Evolutionary conservation across 2,888 invertebrate species (phyloP).

Genomic region (Pyralis farinalis): DNA sequence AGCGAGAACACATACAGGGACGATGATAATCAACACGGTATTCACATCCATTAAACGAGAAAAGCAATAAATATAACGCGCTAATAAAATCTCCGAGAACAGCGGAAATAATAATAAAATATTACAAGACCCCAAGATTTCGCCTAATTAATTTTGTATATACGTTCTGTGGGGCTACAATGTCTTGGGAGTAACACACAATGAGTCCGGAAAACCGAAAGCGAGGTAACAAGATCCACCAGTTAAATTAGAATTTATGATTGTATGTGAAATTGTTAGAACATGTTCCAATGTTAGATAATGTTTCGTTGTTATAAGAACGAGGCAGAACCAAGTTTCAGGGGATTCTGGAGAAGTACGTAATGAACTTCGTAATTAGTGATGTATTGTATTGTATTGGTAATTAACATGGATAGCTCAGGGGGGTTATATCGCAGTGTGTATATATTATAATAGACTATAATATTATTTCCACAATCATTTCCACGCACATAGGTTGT

Average conservation of each 20-base stretch:
- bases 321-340: conserved; percentile 51
- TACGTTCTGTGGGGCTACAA: conserved; percentile 54
- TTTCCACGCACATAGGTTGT: too few relatives aligned
- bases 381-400: conserved; percentile 31
- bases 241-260: conserved; percentile 80
- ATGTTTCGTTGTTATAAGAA: conserved; percentile 48
- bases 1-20: conserved; percentile 53
- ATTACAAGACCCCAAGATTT: conserved; percentile 74
- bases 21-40: conserved; percentile 70
- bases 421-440: not conserved
- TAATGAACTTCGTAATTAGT: conserved; percentile 52
- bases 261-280: conserved; percentile 77
- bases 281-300: conserved; percentile 64
- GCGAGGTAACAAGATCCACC: conserved; percentile 71
- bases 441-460: too few relatives aligned
- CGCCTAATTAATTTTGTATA: conserved; percentile 80
- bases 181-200: conserved; percentile 77
- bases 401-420: conserved; percentile 19
- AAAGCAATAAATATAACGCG: conserved; percentile 73
- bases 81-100: conserved; percentile 70
- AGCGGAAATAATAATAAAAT: conserved; percentile 78
- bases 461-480: too few relatives aligned
- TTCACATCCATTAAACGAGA: conserved; percentile 70
- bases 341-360: conserved; percentile 35
- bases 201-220: conserved; percentile 70